Evolutionary conservation across 2,888 invertebrate genomes (phyloP), one percentile per base, ranked within the genome.

Genomic region (Hipparchia semele): DNA sequence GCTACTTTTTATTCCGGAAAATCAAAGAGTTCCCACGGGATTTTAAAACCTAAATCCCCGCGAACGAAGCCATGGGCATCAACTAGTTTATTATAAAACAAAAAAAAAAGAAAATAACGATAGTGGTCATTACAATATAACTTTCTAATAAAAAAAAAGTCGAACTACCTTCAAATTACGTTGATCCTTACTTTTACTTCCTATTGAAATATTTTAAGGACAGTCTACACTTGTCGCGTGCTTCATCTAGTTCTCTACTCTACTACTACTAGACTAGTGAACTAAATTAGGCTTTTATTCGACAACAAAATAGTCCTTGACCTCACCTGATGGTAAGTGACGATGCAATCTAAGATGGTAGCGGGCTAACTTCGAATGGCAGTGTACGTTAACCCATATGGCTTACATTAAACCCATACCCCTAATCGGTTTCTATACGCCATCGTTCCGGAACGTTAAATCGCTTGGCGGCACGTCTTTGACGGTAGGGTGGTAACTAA

Each of bases 71-170:
- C 33, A 8, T 23, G 58, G 5, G 39, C 9, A 10, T 39, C 39
- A 12, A 4, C 10, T 39, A 12, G 3, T 60, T 60, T 39, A 12
- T 45, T 49, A 13, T 23, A 23, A 9, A 49, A 64, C 56, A 7
- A 54, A 54, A 65, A 51, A 13, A n/a, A 68, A 58, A 23, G 23
- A 23, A 46, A 67, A 58, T 46, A 45, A 9, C 56, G 46, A 56
- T 49, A 33, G 60, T 46, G 33, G n/a, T 23, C 46, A 60, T 9
- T 60, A 59, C 51, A 23, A 23, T 23, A 33, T 73, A 79, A 82
- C 82, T 82, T 83, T 84, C 82, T 79, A 84, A 53, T 53, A 0
- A 0, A 53, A 84, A 84, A 81, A 80, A 81, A 23, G 23, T 23
- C 23, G 23, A 23, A 81, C 78, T 80, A 80, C 78, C 78, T 59